Conservation (phyloP, 92 coral and sea anemone species). For the Muricea muricata region DNA sequence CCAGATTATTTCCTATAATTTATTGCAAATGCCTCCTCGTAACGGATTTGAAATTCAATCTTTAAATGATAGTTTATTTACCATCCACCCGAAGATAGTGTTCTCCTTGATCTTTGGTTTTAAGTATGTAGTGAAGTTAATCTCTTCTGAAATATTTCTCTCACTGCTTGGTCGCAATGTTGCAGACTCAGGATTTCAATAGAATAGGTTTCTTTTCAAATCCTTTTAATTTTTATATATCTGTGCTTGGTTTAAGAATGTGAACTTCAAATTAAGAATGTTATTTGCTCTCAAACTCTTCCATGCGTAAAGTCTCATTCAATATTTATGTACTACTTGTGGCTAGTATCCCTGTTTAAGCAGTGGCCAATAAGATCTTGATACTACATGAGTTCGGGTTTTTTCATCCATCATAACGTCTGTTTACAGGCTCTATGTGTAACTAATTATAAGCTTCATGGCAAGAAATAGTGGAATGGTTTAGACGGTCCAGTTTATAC, state of each 20-base stretch:
- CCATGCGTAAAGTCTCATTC: neutral
- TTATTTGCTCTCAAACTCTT: neutral
- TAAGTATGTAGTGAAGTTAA: neutral
- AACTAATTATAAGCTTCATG: no score
- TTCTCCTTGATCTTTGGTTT: neutral
- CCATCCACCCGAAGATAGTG: neutral
- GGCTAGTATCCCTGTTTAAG: neutral
- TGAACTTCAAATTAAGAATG: neutral
- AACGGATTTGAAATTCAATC: neutral
- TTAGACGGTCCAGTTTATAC: no score
- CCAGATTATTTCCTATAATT: no score
- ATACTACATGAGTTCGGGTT: neutral
- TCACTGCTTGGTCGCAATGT: no score
- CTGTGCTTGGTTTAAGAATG: neutral
- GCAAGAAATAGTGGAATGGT: no score
- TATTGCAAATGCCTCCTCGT: no score
- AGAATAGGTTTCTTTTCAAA: neutral
- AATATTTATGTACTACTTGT: neutral
- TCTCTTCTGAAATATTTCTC: no score
- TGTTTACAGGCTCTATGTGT: no score
- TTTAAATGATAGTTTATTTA: neutral
- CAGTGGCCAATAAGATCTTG: neutral
- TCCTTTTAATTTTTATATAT: no score
- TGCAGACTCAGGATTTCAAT: no score
- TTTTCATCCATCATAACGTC: neutral